Evolutionary conservation across 2,888 invertebrate species (phyloP), one percentile per base, ranked within the genome.

Genomic region (Amitus sp.): DNA sequence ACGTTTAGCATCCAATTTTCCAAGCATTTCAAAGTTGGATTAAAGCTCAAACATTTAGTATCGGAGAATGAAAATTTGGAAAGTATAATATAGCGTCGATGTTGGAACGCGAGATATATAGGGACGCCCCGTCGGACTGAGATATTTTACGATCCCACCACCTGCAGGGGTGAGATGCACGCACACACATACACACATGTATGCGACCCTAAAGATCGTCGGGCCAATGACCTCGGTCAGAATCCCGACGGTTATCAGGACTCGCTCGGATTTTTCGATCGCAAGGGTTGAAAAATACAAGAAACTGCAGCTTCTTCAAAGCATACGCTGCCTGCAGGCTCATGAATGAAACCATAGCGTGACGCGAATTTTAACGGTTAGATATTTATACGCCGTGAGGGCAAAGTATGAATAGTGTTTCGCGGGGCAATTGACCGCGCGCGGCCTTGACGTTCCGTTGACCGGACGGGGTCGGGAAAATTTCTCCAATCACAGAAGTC

Each of bases 381-480:
- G 62, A 70, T 79, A 77, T 79, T 79, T 78, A 77, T 79, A 78
- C 72, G 69, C 49, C 60, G 70, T n/a, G n/a, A n/a, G n/a, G n/a
- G n/a, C n/a, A n/a, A n/a, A n/a, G n/a, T 42, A 62, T 39, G 69
- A 72, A 71, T 66, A 73, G 49, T 40, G 50, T 19, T 50, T 74
- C 66, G 73, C 68, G 69, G 65, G 74, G 77, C 76, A 75, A 79
- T 75, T 77, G 79, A 79, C 79, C 79, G 76, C 61, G 55, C 69
- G 71, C 77, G 77, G 75, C 78, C 79, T 79, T 80, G 78, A 79
- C 78, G 78, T 77, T 72, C 73, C 69, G 73, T 72, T 74, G 74
- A 65, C 53, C 48, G 54, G 54, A 47, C 55, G 45, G 40, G 55
- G 59, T 17, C 12, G 18, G 23, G 9, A 51, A 57, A 50, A 50